These are phyloP conservation scores for Garrulus glandarius DNA, from an alignment of 2,797 vertebrate species.

Conservation along the genomic window DNA sequence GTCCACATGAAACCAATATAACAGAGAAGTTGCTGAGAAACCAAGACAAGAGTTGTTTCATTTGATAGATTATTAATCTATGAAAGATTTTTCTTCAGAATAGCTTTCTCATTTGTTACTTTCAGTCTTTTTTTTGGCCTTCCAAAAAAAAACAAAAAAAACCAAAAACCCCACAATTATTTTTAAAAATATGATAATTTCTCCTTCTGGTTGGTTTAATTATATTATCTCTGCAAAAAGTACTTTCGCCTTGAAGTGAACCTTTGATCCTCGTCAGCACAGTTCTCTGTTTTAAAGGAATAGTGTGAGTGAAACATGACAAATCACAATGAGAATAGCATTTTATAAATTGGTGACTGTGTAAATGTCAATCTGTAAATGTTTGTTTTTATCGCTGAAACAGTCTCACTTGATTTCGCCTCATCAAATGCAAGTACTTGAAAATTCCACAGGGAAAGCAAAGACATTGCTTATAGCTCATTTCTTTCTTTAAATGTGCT, in stretches of 20 bases:
- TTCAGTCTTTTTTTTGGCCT: background rate
- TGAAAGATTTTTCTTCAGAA: background rate
- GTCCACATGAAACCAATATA: background rate
- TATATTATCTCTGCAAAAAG: background rate
- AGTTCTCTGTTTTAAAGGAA: background rate
- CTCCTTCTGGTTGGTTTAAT: background rate
- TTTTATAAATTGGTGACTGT: conserved; percentile 46
- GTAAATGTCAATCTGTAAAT: conserved; percentile 71
- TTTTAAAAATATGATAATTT: background rate
- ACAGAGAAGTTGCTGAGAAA: background rate
- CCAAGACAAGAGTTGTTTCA: background rate
- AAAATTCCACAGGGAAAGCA: conserved; percentile 64
- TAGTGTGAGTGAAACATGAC: background rate
- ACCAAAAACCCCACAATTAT: background rate
- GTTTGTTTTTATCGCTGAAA: conserved; percentile 69
- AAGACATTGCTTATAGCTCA: conserved; percentile 65
- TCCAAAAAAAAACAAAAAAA: background rate
- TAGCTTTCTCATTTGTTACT: background rate
- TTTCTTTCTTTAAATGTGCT: conserved; percentile 46
- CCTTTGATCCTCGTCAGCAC: background rate
- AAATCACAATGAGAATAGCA: conserved; percentile 27
- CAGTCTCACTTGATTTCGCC: conserved; percentile 59
- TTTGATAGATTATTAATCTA: background rate
- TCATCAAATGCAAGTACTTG: conserved; percentile 66
- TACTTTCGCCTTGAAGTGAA: conserved; percentile 5